Base-by-base conservation (phyloP, 1,140 invertebrate species). In the Drosophila melanica region DNA sequence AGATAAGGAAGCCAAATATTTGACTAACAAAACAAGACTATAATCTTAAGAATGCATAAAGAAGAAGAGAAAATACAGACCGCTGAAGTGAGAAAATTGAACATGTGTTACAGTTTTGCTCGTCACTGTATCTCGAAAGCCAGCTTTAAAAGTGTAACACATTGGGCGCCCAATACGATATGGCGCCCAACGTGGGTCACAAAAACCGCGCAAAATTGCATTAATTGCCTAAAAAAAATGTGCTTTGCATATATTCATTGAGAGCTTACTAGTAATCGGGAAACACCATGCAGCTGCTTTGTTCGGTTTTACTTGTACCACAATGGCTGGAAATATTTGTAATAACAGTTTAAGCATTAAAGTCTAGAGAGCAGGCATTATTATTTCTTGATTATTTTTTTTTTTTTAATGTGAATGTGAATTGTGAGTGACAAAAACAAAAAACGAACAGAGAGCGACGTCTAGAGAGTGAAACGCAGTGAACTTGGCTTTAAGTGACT, bases 231-330 rank as follows among this genome's bases (percentile, higher is more conserved):
- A n/a, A n/a, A 30, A 10, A 50, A 27, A 23, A 11, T n/a, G 1
- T 2, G 47, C 47, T 27, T n/a, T 9, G 33, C 2, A 35, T 35
- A 35, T 35, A 35, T 9, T 9, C 8, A 30, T 62, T 42, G 27
- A 48, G 47, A 57, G 27, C 62, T 71, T 58, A 58, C 62, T 71
- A 71, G 27, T 51, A 65, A 27, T 66, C 37, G 9, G 51, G 44
- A 9, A n/a, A 53, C 30, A 53, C 66, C 66, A 62, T 53, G 47
- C 55, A 60, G 51, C 59, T 64, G 50, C 45, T 67, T 20, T 58
- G 45, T 50, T 50, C 54, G n/a, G 11, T 48, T 62, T 30, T 30
- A 18, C 44, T 45, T 20, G 27, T 14, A 47, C 30, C 58, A 60
- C 47, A 60, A 45, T 23, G 48, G 9, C 68, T 71, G 62, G 10